Base-by-base conservation (phyloP, 2,797 vertebrate species). In the Coregonus sp. region DNA sequence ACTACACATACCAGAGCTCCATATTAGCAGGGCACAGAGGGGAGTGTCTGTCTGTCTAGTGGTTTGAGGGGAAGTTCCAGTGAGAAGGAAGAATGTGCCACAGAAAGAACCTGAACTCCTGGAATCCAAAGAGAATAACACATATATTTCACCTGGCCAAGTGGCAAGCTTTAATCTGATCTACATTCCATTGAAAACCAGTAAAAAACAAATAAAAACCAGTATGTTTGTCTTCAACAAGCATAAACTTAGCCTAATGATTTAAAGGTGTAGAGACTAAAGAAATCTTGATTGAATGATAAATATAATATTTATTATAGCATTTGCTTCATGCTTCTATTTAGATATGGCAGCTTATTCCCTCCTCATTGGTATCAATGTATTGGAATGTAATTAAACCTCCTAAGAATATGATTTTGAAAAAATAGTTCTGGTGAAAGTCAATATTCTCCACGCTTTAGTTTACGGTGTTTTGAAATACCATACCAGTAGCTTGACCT, bases 61-160 rank as follows among this genome's bases (percentile, higher is more conserved):
- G 31, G 15, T n/a, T 63, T 54, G 1, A 2, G 72, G 63, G 18
- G 71, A 29, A 71, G 35, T 31, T 16, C 29, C n/a, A 20, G 59
- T 65, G 59, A 18, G 51, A 76, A 29, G 14, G 18, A 73, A 29
- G 71, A 52, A 70, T 20, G 61, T 20, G 25, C 47, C n/a, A 78
- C 88, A 76, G 47, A 87, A 81, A 75, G 9, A 87, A 92, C 92
- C 84, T 82, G 92, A 91, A 86, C 72, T 71, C 73, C 83, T 84
- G 78, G 84, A 91, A 85, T 87, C 74, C 20, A 35, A 68, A 50
- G 76, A 70, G 15, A 47, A 69, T 12, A 47, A 40, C 40, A 73
- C 71, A 82, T 47, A 50, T 50, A 33, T 65, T 70, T 75, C 61
- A 20, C 0, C 51, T 51, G 29, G 20, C 37, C 2, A 37, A 61